These are phyloP conservation scores for Schizaphis graminum DNA, from an alignment of 2,888 invertebrate genomes.

Conservation along the genomic window DNA sequence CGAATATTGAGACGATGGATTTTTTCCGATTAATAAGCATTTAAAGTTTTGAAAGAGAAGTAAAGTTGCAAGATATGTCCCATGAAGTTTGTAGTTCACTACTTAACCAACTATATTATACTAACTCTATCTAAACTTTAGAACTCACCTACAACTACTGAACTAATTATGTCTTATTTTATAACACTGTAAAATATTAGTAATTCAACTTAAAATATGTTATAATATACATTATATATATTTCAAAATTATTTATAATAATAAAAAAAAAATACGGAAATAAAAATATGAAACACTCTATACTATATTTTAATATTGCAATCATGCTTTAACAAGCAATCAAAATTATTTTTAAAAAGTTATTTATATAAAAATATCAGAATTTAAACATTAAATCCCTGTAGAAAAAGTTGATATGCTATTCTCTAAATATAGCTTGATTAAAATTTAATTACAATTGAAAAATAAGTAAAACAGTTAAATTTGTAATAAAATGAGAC, in stretches of 20 bases:
- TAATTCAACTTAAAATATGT: too few relatives aligned
- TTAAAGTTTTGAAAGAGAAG: background rate
- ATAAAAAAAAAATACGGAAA: background rate
- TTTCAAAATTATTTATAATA: background rate
- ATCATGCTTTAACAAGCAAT: background rate
- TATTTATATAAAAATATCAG: background rate
- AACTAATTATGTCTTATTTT: background rate
- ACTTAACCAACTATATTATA: background rate
- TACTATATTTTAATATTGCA: background rate
- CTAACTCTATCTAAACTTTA: background rate
- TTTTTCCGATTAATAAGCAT: background rate
- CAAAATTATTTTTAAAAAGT: background rate
- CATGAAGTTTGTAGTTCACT: background rate
- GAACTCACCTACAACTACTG: background rate
- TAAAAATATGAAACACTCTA: background rate
- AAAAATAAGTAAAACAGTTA: background rate
- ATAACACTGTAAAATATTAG: background rate
- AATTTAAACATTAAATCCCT: background rate
- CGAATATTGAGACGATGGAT: background rate
- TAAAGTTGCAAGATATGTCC: background rate
- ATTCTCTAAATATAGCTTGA: background rate
- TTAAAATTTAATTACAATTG: background rate
- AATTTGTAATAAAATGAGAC: background rate
- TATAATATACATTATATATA: background rate
- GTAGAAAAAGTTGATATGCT: background rate